A percentile compares a stretch with the other conserved stretches of the same genome.
Evolutionary conservation across 2,888 invertebrate species (phyloP).

Genomic region (Drosophila mayaguana): DNA sequence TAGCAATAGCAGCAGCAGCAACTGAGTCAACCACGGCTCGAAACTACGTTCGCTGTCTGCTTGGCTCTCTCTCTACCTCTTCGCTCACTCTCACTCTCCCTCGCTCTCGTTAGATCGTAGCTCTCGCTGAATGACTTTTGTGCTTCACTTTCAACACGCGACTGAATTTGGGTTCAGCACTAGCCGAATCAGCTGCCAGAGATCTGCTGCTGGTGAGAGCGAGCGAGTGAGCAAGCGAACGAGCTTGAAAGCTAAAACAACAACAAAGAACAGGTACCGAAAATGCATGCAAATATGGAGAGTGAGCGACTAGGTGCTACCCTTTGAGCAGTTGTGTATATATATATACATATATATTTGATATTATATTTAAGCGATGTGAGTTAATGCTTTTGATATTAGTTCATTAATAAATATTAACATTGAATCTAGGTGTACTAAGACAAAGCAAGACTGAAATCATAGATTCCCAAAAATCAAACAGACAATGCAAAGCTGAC

Average conservation of each 20-base stretch:
- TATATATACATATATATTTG: background rate
- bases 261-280: background rate
- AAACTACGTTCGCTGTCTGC: conserved; percentile 9
- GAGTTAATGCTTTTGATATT: too few species aligned
- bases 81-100: background rate
- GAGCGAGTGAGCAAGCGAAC: conserved; percentile 29
- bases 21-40: conserved; percentile 10
- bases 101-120: background rate
- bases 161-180: conserved; percentile 51
- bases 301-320: background rate
- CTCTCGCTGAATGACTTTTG: conserved; percentile 30
- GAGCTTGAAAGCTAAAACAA: conserved; percentile 50
- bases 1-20: background rate
- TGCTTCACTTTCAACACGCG: conserved; percentile 57
- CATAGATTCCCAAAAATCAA: background rate
- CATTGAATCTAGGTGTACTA: too few species aligned
- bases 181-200: conserved; percentile 23
- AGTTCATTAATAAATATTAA: too few species aligned
- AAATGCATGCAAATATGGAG: background rate
- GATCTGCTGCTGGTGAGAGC: conserved; percentile 19
- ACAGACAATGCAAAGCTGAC: background rate
- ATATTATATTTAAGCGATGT: too few species aligned
- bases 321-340: background rate
- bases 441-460: background rate
- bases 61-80: background rate